These are phyloP conservation scores for Eudyptes chrysolophus DNA, from an alignment of 2,113 vertebrate species.

Conservation along the genomic window DNA sequence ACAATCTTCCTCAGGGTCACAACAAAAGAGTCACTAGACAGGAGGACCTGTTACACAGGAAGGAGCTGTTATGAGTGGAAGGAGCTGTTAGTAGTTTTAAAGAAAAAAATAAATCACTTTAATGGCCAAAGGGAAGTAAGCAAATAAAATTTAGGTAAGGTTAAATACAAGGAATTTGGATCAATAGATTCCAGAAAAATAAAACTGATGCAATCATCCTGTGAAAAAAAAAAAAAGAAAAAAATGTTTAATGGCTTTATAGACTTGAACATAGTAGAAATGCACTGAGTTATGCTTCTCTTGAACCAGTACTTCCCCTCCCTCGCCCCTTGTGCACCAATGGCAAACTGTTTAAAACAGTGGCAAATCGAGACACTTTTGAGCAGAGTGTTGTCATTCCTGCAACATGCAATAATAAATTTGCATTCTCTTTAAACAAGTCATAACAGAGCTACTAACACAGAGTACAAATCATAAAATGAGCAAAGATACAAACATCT, in stretches of 20 bases:
- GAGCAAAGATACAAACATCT: neutral
- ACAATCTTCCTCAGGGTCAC: neutral
- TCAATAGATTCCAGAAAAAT: neutral
- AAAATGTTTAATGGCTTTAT: neutral
- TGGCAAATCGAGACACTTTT: neutral
- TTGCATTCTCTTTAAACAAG: neutral
- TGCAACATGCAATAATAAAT: neutral
- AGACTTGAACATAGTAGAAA: neutral
- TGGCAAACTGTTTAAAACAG: neutral
- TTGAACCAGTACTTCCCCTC: neutral
- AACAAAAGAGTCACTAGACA: neutral
- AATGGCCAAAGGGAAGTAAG: neutral
- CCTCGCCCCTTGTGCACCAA: fast-evolving
- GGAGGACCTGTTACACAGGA: neutral
- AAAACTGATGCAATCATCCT: neutral
- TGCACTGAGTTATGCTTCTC: neutral
- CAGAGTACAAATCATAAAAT: neutral
- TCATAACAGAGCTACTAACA: neutral
- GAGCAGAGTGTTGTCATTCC: neutral
- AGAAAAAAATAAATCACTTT: neutral
- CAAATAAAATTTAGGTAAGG: neutral
- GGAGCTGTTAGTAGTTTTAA: neutral
- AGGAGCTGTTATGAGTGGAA: neutral
- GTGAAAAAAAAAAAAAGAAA: neutral
- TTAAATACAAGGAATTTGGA: neutral